phyloP scores from a whole-genome alignment of 2,113 vertebrate genomes.

The Calidris pugnax region DNA sequence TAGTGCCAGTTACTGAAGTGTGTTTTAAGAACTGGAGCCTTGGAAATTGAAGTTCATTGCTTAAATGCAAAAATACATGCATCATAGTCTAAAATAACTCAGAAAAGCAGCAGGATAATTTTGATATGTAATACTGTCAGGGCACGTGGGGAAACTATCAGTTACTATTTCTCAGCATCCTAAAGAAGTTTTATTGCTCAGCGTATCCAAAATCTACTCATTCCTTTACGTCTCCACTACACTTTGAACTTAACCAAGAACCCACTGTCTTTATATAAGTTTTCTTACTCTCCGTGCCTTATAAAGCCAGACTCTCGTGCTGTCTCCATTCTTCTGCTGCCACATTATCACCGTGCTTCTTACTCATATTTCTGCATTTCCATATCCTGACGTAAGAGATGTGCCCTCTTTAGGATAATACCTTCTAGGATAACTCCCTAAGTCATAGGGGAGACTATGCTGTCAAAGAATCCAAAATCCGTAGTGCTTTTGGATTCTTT shows the following conservation, averaged over 20 bases:
- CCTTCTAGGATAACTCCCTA: neutral
- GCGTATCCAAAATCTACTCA: neutral
- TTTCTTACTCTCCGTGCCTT: neutral
- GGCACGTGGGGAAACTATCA: neutral
- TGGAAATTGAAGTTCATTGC: neutral
- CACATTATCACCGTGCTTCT: neutral
- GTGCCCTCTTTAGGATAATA: neutral
- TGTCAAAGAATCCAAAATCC: neutral
- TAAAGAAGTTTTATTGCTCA: neutral
- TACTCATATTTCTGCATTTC: neutral
- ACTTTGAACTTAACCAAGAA: neutral
- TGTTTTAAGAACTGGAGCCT: neutral
- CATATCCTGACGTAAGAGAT: neutral
- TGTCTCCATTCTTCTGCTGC: neutral
- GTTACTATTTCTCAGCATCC: neutral
- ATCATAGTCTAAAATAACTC: neutral
- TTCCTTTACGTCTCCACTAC: neutral
- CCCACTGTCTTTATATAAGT: neutral
- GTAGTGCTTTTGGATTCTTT: neutral
- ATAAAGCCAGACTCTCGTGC: neutral
- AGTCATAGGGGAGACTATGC: neutral
- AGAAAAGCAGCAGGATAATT: neutral
- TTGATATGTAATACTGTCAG: neutral
- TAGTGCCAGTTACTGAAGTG: neutral
- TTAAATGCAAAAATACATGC: neutral